A percentile compares a stretch with the other conserved stretches of the same genome.
Evolutionary conservation across 2,113 vertebrate species (phyloP).

Genomic region (Cromileptes altivelis): DNA sequence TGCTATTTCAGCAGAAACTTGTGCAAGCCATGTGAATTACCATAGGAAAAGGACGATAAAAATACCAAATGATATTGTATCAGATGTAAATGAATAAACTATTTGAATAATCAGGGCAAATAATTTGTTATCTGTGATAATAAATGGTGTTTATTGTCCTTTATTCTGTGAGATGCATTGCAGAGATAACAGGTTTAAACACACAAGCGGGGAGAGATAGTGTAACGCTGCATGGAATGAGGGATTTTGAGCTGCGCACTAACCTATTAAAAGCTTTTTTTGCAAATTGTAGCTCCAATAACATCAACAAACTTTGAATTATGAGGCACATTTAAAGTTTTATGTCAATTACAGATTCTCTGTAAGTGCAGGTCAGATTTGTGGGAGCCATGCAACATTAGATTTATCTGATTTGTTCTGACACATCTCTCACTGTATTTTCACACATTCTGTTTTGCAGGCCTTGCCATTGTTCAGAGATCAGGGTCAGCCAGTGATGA

Average conservation of each 20-base stretch:
- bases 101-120: constrained; percentile 76
- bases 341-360: not conserved
- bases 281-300: constrained; percentile 11
- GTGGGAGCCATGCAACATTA: not conserved
- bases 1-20: constrained; percentile 88
- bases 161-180: constrained; percentile 71
- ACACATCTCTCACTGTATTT: constrained; percentile 25
- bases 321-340: constrained; percentile 20
- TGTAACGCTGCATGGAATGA: constrained; percentile 24
- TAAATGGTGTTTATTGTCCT: constrained; percentile 65
- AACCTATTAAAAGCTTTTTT: constrained; percentile 41
- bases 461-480: constrained; percentile 30
- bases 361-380: not conserved
- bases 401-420: constrained; percentile 13
- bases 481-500: constrained; percentile 60
- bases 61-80: constrained; percentile 79
- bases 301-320: constrained; percentile 31
- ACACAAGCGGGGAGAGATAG: constrained; percentile 40
- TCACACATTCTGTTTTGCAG: constrained; percentile 40
- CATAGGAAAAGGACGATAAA: constrained; percentile 75
- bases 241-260: constrained; percentile 38
- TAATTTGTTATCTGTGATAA: constrained; percentile 79
- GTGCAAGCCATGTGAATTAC: constrained; percentile 86
- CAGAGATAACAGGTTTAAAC: constrained; percentile 72
- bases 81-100: constrained; percentile 83